phyloP scores from a whole-genome alignment of 2,797 vertebrate species.

The Kryptopterus vitreolus region DNA sequence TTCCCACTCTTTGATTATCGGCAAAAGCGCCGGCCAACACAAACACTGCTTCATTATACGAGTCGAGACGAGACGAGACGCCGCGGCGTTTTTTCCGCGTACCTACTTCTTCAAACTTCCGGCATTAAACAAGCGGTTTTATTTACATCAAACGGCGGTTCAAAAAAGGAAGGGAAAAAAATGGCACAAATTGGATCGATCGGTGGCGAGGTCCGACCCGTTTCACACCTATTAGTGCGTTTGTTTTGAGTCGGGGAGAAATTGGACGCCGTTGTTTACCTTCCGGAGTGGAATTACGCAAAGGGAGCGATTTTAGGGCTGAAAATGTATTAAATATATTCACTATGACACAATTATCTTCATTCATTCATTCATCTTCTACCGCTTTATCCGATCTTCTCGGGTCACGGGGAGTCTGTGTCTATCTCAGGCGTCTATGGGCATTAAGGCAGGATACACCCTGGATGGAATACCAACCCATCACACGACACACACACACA shows the following conservation, averaged over 20 bases:
- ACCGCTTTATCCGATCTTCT: too few relatives aligned
- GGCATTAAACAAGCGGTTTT: background rate
- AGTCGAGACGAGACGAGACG: background rate
- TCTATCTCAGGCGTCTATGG: too few relatives aligned
- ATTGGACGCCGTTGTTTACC: background rate
- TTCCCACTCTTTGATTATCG: conserved; percentile 17
- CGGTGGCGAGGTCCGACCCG: background rate
- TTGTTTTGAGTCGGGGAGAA: background rate
- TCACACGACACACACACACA: too few relatives aligned
- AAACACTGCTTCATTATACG: conserved; percentile 20
- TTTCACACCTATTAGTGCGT: background rate
- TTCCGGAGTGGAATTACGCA: background rate
- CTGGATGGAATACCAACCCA: too few relatives aligned
- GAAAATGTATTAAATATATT: too few relatives aligned
- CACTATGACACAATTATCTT: too few relatives aligned
- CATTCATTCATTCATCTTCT: too few relatives aligned
- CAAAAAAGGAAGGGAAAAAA: background rate
- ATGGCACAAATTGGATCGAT: conserved; percentile 5
- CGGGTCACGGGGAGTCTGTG: too few relatives aligned
- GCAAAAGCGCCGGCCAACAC: conserved; percentile 1
- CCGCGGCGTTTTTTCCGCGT: background rate
- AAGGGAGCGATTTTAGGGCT: too few relatives aligned
- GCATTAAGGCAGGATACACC: too few relatives aligned
- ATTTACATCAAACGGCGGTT: background rate
- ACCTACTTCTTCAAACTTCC: conserved; percentile 9